Conservation (phyloP, 1,140 invertebrate genomes). For the Lepidotrigona ventralis region DNA sequence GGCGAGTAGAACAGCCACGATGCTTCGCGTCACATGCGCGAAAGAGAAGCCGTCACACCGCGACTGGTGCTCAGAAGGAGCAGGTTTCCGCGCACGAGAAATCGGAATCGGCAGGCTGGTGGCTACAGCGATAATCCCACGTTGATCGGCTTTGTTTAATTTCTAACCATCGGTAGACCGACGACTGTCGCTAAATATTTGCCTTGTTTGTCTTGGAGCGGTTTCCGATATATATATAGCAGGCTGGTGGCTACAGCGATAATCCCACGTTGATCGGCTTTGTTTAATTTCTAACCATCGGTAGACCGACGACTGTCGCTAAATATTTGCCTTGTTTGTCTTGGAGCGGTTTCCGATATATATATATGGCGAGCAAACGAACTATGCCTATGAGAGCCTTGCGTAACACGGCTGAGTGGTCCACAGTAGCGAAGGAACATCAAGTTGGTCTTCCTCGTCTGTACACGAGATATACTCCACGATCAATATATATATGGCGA, state of each 20-base stretch:
- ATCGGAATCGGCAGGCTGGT: constrained; percentile 60
- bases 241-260: too few relatives aligned
- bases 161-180: neutral
- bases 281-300: constrained; percentile 34
- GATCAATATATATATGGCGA: neutral
- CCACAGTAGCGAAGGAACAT: constrained; percentile 60
- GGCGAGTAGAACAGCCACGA: too few relatives aligned
- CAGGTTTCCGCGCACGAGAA: constrained; percentile 69
- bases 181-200: neutral
- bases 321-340: neutral
- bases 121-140: constrained; percentile 19
- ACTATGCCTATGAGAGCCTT: constrained; percentile 45
- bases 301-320: neutral
- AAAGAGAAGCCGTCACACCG: constrained; percentile 23
- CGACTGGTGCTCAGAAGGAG: constrained; percentile 51
- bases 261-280: constrained; percentile 59
- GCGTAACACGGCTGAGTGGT: constrained; percentile 70
- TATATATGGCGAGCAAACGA: constrained; percentile 8
- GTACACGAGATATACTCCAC: neutral
- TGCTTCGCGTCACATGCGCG: constrained; percentile 57
- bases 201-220: neutral
- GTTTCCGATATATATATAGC: neutral
- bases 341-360: neutral
- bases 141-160: constrained; percentile 62
- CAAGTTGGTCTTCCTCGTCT: constrained; percentile 1